Evolutionary conservation across 2,113 vertebrate species (phyloP), one percentile per base, ranked within the genome.

Genomic region (Aegithalos caudatus): DNA sequence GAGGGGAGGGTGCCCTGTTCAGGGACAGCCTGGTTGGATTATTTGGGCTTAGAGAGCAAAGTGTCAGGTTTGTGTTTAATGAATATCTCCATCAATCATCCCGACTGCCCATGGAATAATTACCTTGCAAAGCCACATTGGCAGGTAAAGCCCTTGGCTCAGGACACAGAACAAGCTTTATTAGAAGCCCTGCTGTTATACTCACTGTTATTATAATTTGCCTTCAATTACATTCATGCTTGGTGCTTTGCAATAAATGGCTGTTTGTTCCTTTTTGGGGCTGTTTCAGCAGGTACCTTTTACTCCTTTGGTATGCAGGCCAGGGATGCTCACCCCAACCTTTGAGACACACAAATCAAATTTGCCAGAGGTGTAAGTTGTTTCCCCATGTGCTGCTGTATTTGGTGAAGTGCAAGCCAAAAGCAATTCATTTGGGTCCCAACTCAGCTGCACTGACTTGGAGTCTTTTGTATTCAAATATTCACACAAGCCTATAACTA

Each of bases 1-100:
- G 61, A 93, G 85, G 92, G 94, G 82, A 97, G 93, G 91, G 92
- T 50, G 65, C 85, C 85, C 94, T 86, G 65, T 92, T 64, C 94
- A 31, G 72, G 84, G 92, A 94, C 93, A 98, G 97, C 96, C 90
- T 76, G 92, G 86, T 88, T 37, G 97, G 98, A 98, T 98, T 98
- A 98, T 97, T 95, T 94, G 94, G 95, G 97, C 66, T 96, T 97
- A 96, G 81, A 92, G 88, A 92, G 81, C 95, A 89, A 91, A 94
- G 92, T 94, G 83, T 89, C 93, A 92, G 78, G 95, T 90, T 95
- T 93, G 77, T 66, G 70, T 95, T 96, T 96, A 95, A 96, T 92
- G 83, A 97, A 97, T 95, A 95, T 93, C 90, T 92, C 87, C 92
- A 94, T 97, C 95, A 96, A 95, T 97, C 95, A 95, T 93, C 60